phyloP scores from a whole-genome alignment of 2,797 vertebrate genomes.

The Poecilia gillii region DNA sequence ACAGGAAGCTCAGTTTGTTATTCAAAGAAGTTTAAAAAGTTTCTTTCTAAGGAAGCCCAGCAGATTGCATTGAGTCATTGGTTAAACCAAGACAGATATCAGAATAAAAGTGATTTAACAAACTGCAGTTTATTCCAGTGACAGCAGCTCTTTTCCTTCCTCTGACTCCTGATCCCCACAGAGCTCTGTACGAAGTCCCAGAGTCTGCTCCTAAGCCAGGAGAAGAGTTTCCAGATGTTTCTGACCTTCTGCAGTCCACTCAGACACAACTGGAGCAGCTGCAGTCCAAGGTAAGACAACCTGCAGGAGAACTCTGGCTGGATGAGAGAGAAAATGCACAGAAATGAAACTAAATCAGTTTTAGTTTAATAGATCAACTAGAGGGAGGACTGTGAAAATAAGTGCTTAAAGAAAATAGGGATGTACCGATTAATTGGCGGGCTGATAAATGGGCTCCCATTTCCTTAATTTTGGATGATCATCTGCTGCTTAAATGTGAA shows the following conservation, averaged over 20 bases:
- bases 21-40: too few species aligned
- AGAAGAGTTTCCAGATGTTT: constrained; percentile 50
- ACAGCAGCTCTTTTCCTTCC: background rate
- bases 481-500: too few species aligned
- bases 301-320: background rate
- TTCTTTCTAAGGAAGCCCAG: too few species aligned
- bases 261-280: constrained; percentile 70
- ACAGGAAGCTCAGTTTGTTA: too few species aligned
- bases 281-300: constrained; percentile 66
- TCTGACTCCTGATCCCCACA: constrained; percentile 18
- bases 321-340: background rate
- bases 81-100: background rate
- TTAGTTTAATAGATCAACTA: background rate
- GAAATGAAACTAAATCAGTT: background rate
- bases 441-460: too few species aligned
- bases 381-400: too few species aligned
- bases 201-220: constrained; percentile 37
- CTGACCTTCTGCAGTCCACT: constrained; percentile 60
- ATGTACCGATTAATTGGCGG: too few species aligned
- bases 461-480: too few species aligned
- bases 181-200: constrained; percentile 36
- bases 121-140: background rate
- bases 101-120: background rate
- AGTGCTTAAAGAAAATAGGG: too few species aligned
- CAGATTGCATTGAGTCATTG: too few species aligned